A percentile compares a stretch with the other conserved stretches of the same genome.
These are phyloP conservation scores for Pachyramphus minor DNA, from an alignment of 2,113 vertebrate genomes.

Conservation along the genomic window DNA sequence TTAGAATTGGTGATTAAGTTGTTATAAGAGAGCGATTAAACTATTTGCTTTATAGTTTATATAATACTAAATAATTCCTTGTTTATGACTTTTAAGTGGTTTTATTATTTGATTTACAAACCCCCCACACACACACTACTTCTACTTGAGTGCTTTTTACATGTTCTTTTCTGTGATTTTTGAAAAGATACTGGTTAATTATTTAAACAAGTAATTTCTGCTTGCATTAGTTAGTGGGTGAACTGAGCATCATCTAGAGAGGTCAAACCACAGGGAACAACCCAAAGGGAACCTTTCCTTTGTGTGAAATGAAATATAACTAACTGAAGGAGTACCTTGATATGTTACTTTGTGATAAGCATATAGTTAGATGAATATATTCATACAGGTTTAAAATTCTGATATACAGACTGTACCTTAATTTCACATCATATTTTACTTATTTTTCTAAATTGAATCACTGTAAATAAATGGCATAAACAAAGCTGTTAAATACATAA, in stretches of 20 bases:
- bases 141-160: not conserved
- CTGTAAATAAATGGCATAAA: not conserved
- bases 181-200: not conserved
- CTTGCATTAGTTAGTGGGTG: not conserved
- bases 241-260: not conserved
- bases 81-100: not conserved
- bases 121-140: too few species aligned
- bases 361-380: not conserved
- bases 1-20: not conserved
- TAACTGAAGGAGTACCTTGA: not conserved
- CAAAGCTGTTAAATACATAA: not conserved
- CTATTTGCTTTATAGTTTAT: not conserved
- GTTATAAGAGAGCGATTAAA: not conserved
- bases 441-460: not conserved
- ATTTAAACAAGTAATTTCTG: not conserved
- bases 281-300: not conserved
- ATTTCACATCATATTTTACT: not conserved
- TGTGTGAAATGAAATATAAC: not conserved
- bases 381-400: not conserved
- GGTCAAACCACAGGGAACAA: not conserved
- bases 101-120: not conserved
- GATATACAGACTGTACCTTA: not conserved
- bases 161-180: not conserved
- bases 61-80: not conserved
- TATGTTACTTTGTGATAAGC: not conserved